These are phyloP conservation scores for Notocelia uddmanniana DNA, from an alignment of 2,888 invertebrate species.

Conservation along the genomic window DNA sequence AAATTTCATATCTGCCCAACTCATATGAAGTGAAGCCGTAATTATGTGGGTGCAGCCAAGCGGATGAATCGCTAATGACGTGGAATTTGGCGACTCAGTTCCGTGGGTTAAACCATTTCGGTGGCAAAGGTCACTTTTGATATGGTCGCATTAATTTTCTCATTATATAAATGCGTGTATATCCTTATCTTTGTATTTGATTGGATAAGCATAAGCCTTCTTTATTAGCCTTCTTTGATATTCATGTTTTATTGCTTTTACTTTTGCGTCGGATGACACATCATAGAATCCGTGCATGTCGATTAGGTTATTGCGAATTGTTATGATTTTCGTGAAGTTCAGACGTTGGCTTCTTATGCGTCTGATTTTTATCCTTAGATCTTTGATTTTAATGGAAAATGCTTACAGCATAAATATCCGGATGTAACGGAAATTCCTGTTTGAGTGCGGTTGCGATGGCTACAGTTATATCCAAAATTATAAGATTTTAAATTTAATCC, in stretches of 20 bases:
- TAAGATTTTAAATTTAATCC: too few species aligned
- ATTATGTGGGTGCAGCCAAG: conserved; percentile 1
- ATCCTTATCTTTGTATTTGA: not conserved
- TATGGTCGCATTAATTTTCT: conserved; percentile 1
- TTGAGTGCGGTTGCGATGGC: too few species aligned
- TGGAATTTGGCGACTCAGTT: not conserved
- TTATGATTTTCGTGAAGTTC: not conserved
- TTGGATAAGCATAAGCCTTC: not conserved
- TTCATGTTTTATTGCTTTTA: not conserved
- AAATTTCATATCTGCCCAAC: not conserved
- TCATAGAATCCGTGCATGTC: not conserved
- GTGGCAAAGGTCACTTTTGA: conserved; percentile 1
- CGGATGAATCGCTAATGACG: not conserved
- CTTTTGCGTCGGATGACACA: not conserved
- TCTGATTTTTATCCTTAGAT: too few species aligned
- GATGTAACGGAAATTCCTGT: too few species aligned
- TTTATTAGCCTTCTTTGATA: not conserved
- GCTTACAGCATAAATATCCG: too few species aligned
- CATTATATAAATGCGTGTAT: not conserved
- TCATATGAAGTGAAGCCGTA: not conserved
- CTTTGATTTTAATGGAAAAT: too few species aligned
- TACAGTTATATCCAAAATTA: too few species aligned
- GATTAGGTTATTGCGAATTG: not conserved
- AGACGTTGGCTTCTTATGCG: not conserved
- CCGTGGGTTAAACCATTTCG: not conserved